Conservation (phyloP, 2,888 invertebrate species). For the Catocala fraxini region DNA sequence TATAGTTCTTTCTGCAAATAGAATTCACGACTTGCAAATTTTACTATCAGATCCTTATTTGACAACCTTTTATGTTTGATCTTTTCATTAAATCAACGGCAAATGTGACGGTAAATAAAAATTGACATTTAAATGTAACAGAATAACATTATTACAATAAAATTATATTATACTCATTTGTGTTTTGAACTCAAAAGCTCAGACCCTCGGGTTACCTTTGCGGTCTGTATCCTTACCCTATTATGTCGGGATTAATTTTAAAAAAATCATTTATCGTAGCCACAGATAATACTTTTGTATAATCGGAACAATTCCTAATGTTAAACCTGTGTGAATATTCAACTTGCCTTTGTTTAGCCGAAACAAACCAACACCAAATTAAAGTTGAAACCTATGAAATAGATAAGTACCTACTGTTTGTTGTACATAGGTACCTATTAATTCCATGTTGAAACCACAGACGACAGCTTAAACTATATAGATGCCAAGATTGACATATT, state of each 20-base stretch:
- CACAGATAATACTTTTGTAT: slow-evolving; percentile 34
- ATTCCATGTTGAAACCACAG: too few relatives aligned
- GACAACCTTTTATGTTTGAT: not conserved
- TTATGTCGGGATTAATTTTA: slow-evolving; percentile 25
- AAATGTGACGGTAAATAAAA: slow-evolving; percentile 1
- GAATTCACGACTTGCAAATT: not conserved
- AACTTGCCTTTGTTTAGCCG: not conserved
- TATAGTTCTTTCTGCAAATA: not conserved
- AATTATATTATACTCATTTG: slow-evolving; percentile 20
- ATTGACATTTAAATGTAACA: slow-evolving; percentile 10
- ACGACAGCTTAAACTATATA: too few relatives aligned
- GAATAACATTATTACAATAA: slow-evolving; percentile 15
- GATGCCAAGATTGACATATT: too few relatives aligned
- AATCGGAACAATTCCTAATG: slow-evolving; percentile 24
- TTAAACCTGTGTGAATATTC: not conserved
- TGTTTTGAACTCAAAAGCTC: slow-evolving; percentile 34
- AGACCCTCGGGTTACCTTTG: slow-evolving; percentile 38
- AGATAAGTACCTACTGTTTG: too few relatives aligned
- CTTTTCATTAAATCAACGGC: not conserved
- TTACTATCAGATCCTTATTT: too few relatives aligned
- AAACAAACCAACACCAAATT: too few relatives aligned
- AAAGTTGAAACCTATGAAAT: too few relatives aligned
- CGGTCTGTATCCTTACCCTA: slow-evolving; percentile 37
- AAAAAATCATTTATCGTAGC: slow-evolving; percentile 35
- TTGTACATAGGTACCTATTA: too few relatives aligned